Evolutionary conservation across 1,140 invertebrate species (phyloP), one percentile per base, ranked within the genome.

Genomic region (Rhyzopertha dominica): DNA sequence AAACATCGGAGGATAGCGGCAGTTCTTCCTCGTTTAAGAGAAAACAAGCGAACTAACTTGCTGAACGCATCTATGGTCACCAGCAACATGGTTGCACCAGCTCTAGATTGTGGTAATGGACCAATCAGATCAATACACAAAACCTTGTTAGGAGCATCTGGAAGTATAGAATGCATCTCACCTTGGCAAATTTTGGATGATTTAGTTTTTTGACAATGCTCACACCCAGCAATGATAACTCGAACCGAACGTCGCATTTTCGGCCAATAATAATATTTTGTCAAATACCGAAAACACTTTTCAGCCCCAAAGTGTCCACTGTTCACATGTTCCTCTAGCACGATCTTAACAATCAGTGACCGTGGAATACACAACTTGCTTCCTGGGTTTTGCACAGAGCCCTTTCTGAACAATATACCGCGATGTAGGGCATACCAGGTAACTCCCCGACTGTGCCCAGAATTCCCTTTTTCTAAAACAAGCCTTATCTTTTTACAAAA

Each of bases 191-290:
- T 4, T 35, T 9, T 13, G 1, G 39, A 41, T 12, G 16, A 10
- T 41, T 41, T 32, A 32, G 39, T 13, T 31, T 41, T 41, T 32
- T 34, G 26, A 16, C 39, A 41, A 16, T 30, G 14, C 8, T 41
- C 39, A n/a, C 39, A 41, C n/a, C 17, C 10, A 18, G n/a, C 9
- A 5, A 41, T 22, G n/a, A 41, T n/a, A n/a, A n/a, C 12, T n/a
- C 24, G 14, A 10, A n/a, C n/a, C 10, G 16, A 14, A 26, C 18
- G 5, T 14, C 12, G 14, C 7, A 40, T 28, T 40, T 32, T 40
- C 13, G 37, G 37, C 8, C 3, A 30, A 40, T 35, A 40, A 40
- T 40, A 40, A 40, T 10, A 14, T 4, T n/a, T 7, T 14, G 9
- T 13, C 1, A 34, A 12, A 9, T 4, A 8, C 10, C n/a, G n/a